phyloP scores from a whole-genome alignment of 1,140 invertebrate genomes.

The Magallana ariakensis region DNA sequence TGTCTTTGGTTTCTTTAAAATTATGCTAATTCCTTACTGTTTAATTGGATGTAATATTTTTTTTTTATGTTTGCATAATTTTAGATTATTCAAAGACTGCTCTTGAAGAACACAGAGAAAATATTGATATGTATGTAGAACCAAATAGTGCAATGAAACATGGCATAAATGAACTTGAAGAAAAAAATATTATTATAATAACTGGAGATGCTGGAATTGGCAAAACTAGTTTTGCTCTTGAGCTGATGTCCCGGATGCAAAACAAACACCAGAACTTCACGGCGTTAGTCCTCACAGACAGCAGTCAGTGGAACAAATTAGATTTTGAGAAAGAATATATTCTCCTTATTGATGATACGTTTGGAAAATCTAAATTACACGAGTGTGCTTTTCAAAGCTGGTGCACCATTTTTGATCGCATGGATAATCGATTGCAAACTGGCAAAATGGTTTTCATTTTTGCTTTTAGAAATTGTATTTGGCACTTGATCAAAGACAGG shows the following conservation, averaged over 20 bases:
- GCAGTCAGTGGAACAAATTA: not conserved
- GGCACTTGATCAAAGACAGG: not conserved
- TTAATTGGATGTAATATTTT: no score
- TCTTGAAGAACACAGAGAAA: no score
- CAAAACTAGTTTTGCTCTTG: not conserved
- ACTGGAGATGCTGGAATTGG: not conserved
- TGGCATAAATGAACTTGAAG: not conserved
- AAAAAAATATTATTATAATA: not conserved
- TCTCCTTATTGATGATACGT: not conserved
- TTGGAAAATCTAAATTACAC: not conserved
- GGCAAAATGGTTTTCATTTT: not conserved
- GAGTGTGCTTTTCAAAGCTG: not conserved
- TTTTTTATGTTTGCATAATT: no score
- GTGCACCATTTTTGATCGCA: not conserved
- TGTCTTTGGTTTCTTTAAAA: no score
- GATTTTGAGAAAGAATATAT: not conserved
- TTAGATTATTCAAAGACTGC: no score
- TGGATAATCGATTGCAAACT: not conserved
- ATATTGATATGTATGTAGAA: not conserved
- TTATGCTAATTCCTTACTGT: no score
- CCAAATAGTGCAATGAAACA: not conserved
- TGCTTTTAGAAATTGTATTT: not conserved
- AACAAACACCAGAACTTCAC: not conserved
- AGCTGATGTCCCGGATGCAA: not conserved
- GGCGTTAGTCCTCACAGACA: not conserved